Evolutionary conservation across 1,140 invertebrate genomes (phyloP).

Genomic region (Mya arenaria): DNA sequence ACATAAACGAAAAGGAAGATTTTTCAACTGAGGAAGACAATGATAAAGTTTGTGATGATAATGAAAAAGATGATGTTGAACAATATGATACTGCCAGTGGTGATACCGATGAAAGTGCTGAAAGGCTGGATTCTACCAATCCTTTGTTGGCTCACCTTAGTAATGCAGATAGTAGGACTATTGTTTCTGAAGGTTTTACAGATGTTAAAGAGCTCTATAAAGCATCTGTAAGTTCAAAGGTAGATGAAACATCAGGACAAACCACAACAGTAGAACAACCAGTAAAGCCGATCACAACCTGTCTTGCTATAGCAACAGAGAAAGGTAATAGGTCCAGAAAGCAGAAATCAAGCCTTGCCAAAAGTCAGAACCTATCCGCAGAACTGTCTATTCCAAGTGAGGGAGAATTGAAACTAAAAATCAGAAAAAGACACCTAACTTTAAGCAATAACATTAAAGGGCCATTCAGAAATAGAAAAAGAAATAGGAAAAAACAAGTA

Average conservation of each 20-base stretch:
- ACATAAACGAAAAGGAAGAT: too few relatives aligned
- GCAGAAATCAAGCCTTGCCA: constrained; percentile 40
- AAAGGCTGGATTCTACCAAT: background rate
- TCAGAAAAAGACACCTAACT: constrained; percentile 29
- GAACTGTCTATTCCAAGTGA: constrained; percentile 23
- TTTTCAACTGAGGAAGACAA: background rate
- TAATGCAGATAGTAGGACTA: too few relatives aligned
- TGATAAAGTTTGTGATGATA: background rate
- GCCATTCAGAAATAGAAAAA: background rate
- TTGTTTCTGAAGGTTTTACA: background rate
- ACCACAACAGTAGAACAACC: too few relatives aligned
- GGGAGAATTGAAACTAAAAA: constrained; percentile 40
- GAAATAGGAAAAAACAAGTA: constrained; percentile 9
- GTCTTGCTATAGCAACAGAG: constrained; percentile 47
- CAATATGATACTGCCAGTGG: background rate
- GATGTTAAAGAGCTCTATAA: background rate
- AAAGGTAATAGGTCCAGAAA: constrained; percentile 42
- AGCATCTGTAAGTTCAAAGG: background rate
- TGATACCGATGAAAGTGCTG: background rate
- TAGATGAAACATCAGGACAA: background rate
- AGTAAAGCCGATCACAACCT: constrained; percentile 18
- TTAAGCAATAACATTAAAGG: background rate
- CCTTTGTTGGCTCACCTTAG: too few relatives aligned
- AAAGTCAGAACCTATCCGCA: constrained; percentile 40
- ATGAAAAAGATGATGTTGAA: background rate